Evolutionary conservation across 2,113 vertebrate species (phyloP).

Genomic region (Campylomormyrus numenius): DNA sequence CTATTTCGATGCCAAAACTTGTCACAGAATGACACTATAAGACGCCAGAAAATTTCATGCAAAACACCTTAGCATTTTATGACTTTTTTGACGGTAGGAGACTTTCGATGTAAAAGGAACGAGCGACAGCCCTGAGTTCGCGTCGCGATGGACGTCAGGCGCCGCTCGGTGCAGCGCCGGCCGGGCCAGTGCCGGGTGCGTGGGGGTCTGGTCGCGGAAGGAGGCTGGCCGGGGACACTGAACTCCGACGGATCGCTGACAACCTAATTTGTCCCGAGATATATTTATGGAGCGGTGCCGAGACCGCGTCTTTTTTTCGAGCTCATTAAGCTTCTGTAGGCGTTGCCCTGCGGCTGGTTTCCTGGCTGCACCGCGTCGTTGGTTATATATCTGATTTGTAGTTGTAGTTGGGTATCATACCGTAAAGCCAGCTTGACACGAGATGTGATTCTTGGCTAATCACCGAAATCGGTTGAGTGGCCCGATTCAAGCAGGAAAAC

Average conservation of each 20-base stretch:
- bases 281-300: not conserved
- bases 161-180: not conserved
- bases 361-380: not conserved
- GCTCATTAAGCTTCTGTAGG: not conserved
- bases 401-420: not conserved
- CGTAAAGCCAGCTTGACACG: not conserved
- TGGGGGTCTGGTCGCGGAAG: not conserved
- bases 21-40: not conserved
- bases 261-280: not conserved
- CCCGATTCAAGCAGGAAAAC: not conserved
- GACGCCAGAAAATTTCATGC: not conserved
- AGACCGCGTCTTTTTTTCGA: not conserved
- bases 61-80: not conserved
- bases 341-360: not conserved
- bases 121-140: not conserved
- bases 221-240: not conserved
- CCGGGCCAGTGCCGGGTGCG: not conserved
- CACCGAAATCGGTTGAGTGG: not conserved
- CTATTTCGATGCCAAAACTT: not conserved
- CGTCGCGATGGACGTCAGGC: not conserved
- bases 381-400: not conserved
- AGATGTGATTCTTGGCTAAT: not conserved
- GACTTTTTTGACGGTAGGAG: not conserved
- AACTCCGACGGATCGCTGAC: not conserved
- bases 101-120: not conserved